Base-by-base conservation (phyloP, 37 sponge, comb jelly and placozoan species). In the Petrosia ficiformis region DNA sequence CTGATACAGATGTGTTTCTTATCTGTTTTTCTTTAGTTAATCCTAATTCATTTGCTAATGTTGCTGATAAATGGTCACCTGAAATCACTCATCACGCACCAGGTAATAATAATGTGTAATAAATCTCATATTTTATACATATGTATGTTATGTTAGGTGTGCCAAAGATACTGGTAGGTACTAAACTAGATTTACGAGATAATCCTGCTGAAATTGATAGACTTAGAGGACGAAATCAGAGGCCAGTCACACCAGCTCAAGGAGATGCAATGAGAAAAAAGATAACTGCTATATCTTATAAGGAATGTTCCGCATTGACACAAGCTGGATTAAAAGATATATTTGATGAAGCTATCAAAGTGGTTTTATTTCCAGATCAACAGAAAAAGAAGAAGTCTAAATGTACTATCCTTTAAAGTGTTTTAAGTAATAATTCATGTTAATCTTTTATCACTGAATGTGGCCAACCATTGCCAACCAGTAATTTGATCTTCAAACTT, bases 301-400 rank as follows among this genome's bases (percentile, higher is more conserved):
- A 79, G 68, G 95, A 94, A 63, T 94, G 95, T 56, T 94, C 95
- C 0, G 95, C 95, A 1, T 65, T 94, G 41, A 94, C 95, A 37
- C 90, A 89, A 69, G 79, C 61, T 58, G 95, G 95, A 63, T 92
- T 94, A 19, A 94, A 94, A 73, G 87, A 79, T 57, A 85, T 94
- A 35, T 94, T 94, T 66, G 95, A 94, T 67, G 91, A 90, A 70
- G 95, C 95, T 0, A 90, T 94, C 28, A 85, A 80, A 70, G 80
- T 87, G n/a, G 95, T 89, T 54, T 70, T 94, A 16, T 90, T 93
- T 59, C 90, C 90, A 19, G 79, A 85, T 65, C 68, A 85, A 0
- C 70, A 75, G 58, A 80, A 78, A 65, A 82, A 77, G 77, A 77
- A 87, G 78, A 88, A 87, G 38, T 58, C 68, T 67, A 64, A 66